Base-by-base conservation (phyloP, 2,797 vertebrate genomes). In the Girardinus metallicus region DNA sequence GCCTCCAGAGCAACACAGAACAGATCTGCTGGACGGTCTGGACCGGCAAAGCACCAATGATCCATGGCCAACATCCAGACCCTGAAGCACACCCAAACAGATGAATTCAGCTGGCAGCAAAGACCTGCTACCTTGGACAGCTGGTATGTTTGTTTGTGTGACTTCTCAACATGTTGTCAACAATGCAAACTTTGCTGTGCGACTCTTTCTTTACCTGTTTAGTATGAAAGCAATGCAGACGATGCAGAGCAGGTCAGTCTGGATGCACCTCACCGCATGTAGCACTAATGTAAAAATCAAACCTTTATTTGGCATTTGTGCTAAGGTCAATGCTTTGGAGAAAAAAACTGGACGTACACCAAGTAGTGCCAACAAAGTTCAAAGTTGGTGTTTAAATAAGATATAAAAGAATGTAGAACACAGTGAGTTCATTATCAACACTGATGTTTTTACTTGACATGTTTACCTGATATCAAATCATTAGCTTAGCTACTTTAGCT, bases 221-320 rank as follows among this genome's bases (percentile, higher is more conserved):
- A 84, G 70, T 49, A 85, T 86, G 89, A 80, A 26, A 79, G 83
- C 72, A 82, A 88, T 88, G 88, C 26, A 85, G 81, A 60, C 77
- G 79, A 89, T 68, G 83, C 34, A 57, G 79, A 90, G 86, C 90
- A 87, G 91, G 91, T 93, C 82, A 80, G 73, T 83, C 83, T 81
- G 80, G 73, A 83, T 78, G 23, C 3, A 5, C 72, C 47, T 86
- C 73, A 71, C 73, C 62, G 49, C 68, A 77, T 21, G 26, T 41
- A n/a, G 34, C 47, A 31, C 60, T 62, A 29, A 29, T 0, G 0
- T 34, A 62, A 34, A 16, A 62, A 62, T 2, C 60, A 0, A 16
- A 16, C 29, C 34, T 60, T 60, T 62, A 18, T 34, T 62, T 62
- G 31, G 4, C 29, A 31, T 57, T 31, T 29, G 13, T 31, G 29